Percentiles rank a stretch among this genome's conserved stretches.
These are phyloP conservation scores for Bostrychus sinensis DNA, from an alignment of 2,113 vertebrate species.

Conservation along the genomic window DNA sequence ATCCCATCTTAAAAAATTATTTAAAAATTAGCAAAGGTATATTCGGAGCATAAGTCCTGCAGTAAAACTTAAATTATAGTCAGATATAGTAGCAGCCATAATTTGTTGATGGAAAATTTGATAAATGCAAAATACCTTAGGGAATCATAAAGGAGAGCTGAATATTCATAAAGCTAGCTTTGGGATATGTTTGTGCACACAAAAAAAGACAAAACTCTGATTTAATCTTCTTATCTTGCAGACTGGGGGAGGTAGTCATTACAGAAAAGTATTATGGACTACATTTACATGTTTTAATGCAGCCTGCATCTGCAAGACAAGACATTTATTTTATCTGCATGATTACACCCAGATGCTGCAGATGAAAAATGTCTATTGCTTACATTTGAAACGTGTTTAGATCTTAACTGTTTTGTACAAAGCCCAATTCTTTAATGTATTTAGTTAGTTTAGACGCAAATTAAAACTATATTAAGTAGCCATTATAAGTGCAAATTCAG, in stretches of 20 bases:
- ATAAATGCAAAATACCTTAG: slow-evolving; percentile 1
- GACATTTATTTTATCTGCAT: slow-evolving; percentile 8
- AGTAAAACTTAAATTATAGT: not conserved
- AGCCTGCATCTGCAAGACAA: slow-evolving; percentile 5
- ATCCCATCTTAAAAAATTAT: too few relatives aligned
- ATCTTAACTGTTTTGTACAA: not conserved
- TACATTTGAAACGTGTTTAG: not conserved
- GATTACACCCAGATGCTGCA: not conserved
- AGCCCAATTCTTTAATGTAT: not conserved
- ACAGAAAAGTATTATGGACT: slow-evolving; percentile 19
- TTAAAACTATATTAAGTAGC: not conserved
- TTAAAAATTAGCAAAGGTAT: not conserved
- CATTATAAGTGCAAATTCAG: too few relatives aligned
- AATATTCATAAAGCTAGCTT: slow-evolving; percentile 27
- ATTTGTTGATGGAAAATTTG: not conserved
- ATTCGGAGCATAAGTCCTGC: not conserved
- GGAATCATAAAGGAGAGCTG: not conserved
- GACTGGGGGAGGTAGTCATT: slow-evolving; percentile 12
- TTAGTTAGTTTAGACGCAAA: slow-evolving; percentile 22
- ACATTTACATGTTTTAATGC: slow-evolving; percentile 9
- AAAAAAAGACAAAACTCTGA: slow-evolving; percentile 11
- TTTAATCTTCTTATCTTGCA: slow-evolving; percentile 24
- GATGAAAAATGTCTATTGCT: slow-evolving; percentile 6
- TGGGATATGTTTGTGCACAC: slow-evolving; percentile 19
- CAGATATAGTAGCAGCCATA: too few relatives aligned